Evolutionary conservation across 1,140 invertebrate genomes (phyloP), one percentile per base, ranked within the genome.

Genomic region (Drosophila kurseongensis): DNA sequence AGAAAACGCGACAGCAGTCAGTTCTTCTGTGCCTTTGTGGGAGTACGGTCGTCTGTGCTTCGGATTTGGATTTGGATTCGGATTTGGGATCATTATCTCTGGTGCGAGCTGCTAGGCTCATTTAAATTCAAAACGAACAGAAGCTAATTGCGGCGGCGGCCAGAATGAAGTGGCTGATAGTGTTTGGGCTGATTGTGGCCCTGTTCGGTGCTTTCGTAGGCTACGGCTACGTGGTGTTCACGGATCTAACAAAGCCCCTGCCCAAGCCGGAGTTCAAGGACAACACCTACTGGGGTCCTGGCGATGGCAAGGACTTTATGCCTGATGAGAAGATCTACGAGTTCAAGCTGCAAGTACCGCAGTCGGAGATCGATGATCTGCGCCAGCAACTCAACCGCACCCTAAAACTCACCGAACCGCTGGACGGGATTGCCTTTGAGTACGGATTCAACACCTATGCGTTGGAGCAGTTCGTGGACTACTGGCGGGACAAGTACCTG

Each of bases 401-500:
- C 14, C 80, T 93, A 29, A 85, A 92, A 13, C 93, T 95, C 9
- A 92, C 93, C 10, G 93, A 93, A 12, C 94, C 96, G 0, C 78
- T 97, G 55, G 95, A 96, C 84, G 95, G 94, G 27, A 93, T 94
- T 2, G 93, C 94, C 42, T 97, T 97, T 75, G 92, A 95, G 62
- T 97, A 97, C 91, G 97, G 97, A 3, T 95, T 97, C 63, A 96
- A 97, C 86, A 93, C 94, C 0, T 92, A 95, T 35, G 95, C 95
- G 68, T 91, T 97, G 27, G 92, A 94, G 44, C 93, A 94, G 68
- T 92, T 97, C 32, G 80, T 96, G 4, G 91, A 95, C 2, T 95
- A 97, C 90, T 96, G 96, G 97, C 84, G 92, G 5, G 94, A 95
- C 10, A 93, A 95, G 38, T 98, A 97, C 91, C 93, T 97, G 74